Base-by-base conservation (phyloP, 2,113 vertebrate genomes). In the Paedocypris sp. region DNA sequence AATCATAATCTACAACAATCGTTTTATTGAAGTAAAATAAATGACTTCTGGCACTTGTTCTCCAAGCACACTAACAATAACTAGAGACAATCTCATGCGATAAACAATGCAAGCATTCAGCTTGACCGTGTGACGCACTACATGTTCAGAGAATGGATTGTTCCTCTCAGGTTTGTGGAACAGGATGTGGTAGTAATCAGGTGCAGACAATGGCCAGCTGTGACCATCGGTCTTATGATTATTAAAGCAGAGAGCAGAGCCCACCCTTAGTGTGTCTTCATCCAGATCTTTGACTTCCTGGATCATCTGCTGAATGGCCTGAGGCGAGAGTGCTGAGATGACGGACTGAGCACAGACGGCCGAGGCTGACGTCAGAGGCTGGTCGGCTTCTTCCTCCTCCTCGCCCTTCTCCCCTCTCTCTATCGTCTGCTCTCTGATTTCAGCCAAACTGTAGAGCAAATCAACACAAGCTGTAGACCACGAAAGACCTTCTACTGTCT, bases 211-310 rank as follows among this genome's bases (percentile, higher is more conserved):
- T 18, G 23, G 45, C 45, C 42, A 23, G 13, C 52, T 32, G 6
- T 15, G n/a, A n/a, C n/a, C n/a, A 20, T 42, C 8, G n/a, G 19
- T 23, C 11, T 5, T 6, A 31, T 41, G 19, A 35, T 6, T 22
- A 11, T 10, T 1, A 8, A 29, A 20, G 1, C 15, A 39, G 22
- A 38, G 6, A 12, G 45, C 6, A 11, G 22, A 33, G 22, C 79
- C 74, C 69, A 95, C 94, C 87, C 92, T 90, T 59, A 97, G 64
- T 0, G 86, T 86, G 1, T 88, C 88, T 60, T 91, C 82, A 0
- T 94, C 91, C 41, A 98, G 77, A 3, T 67, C 75, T 65, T 85
- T 85, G 41, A 96, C 91, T 79, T 97, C 93, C 69, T 92, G 83
- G 6, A 95, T 86, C 61, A 97, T 86, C 20, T 59, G 74, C 50